Evolutionary conservation across 2,797 vertebrate species (phyloP).

Genomic region (Cossypha polioptera): DNA sequence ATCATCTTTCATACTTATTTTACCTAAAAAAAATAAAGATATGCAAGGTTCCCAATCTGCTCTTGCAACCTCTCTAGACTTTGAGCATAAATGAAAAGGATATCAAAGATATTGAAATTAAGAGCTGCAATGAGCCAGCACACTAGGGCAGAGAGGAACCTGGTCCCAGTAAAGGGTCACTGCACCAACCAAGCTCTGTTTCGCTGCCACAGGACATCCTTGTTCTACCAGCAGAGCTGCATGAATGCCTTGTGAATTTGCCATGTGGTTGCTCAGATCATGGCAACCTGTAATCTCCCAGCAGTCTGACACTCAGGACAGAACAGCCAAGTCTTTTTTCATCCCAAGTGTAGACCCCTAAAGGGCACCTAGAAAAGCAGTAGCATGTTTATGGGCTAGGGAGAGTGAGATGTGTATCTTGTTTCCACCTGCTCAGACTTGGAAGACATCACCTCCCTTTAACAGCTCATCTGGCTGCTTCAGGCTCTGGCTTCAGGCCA

Average conservation of each 20-base stretch:
- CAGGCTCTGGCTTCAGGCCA: slow-evolving; percentile 56
- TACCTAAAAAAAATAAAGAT: not conserved
- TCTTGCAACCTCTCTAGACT: not conserved
- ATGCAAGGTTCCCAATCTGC: not conserved
- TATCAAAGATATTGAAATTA: not conserved
- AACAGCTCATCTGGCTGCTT: slow-evolving; percentile 64
- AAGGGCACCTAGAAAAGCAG: slow-evolving; percentile 26
- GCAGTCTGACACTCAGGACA: slow-evolving; percentile 52
- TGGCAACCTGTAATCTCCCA: slow-evolving; percentile 13
- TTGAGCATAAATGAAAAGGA: not conserved
- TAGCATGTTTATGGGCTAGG: slow-evolving; percentile 4
- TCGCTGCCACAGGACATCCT: not conserved
- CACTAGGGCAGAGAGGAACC: not conserved
- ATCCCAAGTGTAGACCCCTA: slow-evolving; percentile 17
- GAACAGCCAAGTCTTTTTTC: slow-evolving; percentile 35
- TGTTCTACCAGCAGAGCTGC: not conserved
- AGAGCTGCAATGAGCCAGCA: not conserved
- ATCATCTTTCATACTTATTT: not conserved
- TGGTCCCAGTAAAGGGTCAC: not conserved
- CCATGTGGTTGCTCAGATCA: slow-evolving; percentile 39
- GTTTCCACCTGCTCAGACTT: slow-evolving; percentile 66
- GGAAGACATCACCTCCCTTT: slow-evolving; percentile 62
- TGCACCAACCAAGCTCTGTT: not conserved
- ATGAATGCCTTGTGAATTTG: not conserved
- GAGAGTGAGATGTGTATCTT: slow-evolving; percentile 54